Evolutionary conservation across 2,113 vertebrate genomes (phyloP).

Genomic region (Eublepharis macularius): DNA sequence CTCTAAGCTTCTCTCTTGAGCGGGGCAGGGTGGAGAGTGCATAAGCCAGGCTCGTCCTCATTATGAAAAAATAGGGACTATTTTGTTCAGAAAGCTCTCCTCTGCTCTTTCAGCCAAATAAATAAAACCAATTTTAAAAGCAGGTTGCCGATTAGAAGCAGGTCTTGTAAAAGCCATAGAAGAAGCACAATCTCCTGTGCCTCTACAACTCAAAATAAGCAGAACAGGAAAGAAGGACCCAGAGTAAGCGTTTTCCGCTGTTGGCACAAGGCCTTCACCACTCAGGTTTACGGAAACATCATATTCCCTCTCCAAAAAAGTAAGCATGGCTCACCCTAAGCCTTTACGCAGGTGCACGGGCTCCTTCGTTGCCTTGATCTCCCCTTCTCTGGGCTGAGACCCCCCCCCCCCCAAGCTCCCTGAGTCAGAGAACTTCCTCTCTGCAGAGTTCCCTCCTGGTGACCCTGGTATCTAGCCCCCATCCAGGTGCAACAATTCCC

Average conservation of each 20-base stretch:
- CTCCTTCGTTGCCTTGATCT: background rate
- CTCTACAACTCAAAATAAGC: background rate
- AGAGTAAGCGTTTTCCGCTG: background rate
- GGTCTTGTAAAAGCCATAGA: too few species aligned
- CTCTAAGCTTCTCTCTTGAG: too few species aligned
- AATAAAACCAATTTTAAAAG: too few species aligned
- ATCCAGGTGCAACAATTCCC: constrained; percentile 68
- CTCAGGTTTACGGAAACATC: background rate
- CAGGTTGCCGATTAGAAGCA: too few species aligned
- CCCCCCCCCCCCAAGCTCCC: background rate
- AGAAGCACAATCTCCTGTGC: background rate
- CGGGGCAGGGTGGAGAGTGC: too few species aligned
- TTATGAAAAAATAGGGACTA: too few species aligned
- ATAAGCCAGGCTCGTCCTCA: too few species aligned
- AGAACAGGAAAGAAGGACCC: background rate
- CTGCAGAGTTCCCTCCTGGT: constrained; percentile 36
- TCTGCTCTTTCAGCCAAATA: too few species aligned
- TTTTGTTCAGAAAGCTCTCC: too few species aligned
- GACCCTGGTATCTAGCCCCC: constrained; percentile 54
- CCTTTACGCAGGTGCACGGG: background rate
- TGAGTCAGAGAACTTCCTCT: background rate
- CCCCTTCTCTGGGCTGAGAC: background rate
- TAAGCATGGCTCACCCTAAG: background rate
- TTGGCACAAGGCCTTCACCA: background rate
- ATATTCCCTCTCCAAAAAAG: background rate